Evolutionary conservation across 2,113 vertebrate genomes (phyloP).

Genomic region (Cynoglossus semilaevis): DNA sequence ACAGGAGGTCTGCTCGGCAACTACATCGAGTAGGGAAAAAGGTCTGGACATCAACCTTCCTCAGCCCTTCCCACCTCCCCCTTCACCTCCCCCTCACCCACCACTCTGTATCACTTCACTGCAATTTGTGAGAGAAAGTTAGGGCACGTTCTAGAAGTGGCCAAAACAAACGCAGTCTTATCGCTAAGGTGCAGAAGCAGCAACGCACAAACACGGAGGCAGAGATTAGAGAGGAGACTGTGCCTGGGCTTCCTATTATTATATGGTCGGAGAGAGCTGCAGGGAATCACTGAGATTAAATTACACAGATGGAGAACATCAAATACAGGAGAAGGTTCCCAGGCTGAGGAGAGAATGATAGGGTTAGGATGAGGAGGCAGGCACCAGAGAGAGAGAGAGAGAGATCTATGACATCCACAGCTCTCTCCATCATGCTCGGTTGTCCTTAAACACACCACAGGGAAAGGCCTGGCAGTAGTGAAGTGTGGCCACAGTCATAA

Average conservation of each 20-base stretch:
- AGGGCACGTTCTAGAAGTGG: slow-evolving; percentile 29
- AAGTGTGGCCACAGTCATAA: slow-evolving; percentile 13
- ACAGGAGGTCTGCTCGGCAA: slow-evolving; percentile 12
- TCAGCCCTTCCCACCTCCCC: neutral
- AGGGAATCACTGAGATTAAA: slow-evolving; percentile 76
- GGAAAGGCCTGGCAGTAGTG: neutral
- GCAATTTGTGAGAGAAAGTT: slow-evolving; percentile 48
- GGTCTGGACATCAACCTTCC: slow-evolving; percentile 11
- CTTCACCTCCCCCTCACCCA: neutral
- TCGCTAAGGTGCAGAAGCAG: slow-evolving; percentile 66
- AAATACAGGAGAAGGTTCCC: slow-evolving; percentile 67
- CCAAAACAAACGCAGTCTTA: slow-evolving; percentile 69
- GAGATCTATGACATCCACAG: slow-evolving; percentile 29
- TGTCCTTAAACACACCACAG: slow-evolving; percentile 28
- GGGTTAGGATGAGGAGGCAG: slow-evolving; percentile 34
- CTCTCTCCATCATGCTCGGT: slow-evolving; percentile 11
- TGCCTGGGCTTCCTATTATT: slow-evolving; percentile 71
- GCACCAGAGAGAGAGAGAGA: slow-evolving; percentile 22
- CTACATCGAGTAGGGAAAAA: slow-evolving; percentile 7
- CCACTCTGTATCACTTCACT: slow-evolving; percentile 36
- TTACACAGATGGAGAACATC: slow-evolving; percentile 75
- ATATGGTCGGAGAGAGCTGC: slow-evolving; percentile 66
- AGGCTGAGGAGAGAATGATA: slow-evolving; percentile 43
- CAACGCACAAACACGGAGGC: slow-evolving; percentile 44
- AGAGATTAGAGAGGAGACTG: slow-evolving; percentile 71